Base-by-base conservation (phyloP, 2,113 vertebrate genomes). In the Aix galericulata region DNA sequence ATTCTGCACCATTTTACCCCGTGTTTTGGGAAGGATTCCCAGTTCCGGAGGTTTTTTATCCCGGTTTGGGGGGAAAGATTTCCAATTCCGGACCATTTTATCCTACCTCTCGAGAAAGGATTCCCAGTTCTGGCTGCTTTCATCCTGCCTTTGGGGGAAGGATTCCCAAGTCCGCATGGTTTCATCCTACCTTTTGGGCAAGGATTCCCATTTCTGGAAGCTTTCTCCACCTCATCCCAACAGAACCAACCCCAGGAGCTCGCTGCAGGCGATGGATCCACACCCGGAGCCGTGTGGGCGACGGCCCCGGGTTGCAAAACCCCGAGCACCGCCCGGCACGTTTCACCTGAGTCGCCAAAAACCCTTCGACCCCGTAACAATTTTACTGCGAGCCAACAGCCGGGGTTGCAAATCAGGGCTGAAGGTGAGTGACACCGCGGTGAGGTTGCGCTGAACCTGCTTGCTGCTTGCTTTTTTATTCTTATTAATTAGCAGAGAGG, bases 371-470 rank as follows among this genome's bases (percentile, higher is more conserved):
- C 36, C 8, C 4, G 3, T 6, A 44, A n/a, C 4, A 3, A 13
- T n/a, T 50, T 62, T 20, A 29, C 5, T 8, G 13, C 9, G 17
- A 7, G 32, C 11, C 17, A 7, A 17, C 6, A 36, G 26, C 11
- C 7, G 0, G 27, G 13, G 3, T 12, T 40, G 29, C 18, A 17
- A n/a, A 72, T 62, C 4, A 1, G 31, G 40, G 67, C 44, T 25
- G 60, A 72, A 72, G 56, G 67, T 72, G 55, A 40, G 2, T 1
- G 10, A 5, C 34, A 2, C 2, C 1, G 22, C 2, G 2, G 29
- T 1, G 25, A 48, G 15, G 52, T n/a, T 3, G 9, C 13, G 4
- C 29, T 5, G 7, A 13, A 11, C 18, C 4, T 2, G 5, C 7
- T 15, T 4, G 25, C 14, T 6, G 7, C 4, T 60, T 10, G 17